Evolutionary conservation across 2,888 invertebrate species (phyloP).

Genomic region (Pediacus dermestoides): DNA sequence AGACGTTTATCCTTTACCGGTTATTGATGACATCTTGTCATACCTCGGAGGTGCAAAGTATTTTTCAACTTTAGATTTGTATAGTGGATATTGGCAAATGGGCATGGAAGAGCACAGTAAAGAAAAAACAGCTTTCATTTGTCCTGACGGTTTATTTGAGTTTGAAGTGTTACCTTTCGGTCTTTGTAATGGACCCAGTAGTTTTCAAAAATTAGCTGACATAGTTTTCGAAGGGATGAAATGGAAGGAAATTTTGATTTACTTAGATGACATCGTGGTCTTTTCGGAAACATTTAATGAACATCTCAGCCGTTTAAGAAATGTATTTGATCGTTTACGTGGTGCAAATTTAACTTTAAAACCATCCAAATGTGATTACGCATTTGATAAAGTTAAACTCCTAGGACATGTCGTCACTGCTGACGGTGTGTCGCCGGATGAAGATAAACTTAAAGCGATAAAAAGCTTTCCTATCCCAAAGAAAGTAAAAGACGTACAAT

Average conservation of each 20-base stretch:
- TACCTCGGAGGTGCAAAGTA: slow-evolving; percentile 26
- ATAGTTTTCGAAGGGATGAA: slow-evolving; percentile 23
- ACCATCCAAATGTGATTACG: slow-evolving; percentile 8
- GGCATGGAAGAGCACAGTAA: slow-evolving; percentile 28
- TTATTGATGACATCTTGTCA: slow-evolving; percentile 36
- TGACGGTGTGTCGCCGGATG: slow-evolving; percentile 8
- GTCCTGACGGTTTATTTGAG: slow-evolving; percentile 38
- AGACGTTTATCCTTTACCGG: slow-evolving; percentile 36
- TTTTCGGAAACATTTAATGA: slow-evolving; percentile 15
- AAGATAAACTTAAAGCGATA: slow-evolving; percentile 12
- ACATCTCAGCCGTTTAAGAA: slow-evolving; percentile 18
- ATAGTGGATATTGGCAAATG: slow-evolving; percentile 36
- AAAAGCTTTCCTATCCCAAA: slow-evolving; percentile 17
- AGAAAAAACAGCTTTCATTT: slow-evolving; percentile 36
- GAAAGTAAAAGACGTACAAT: slow-evolving; percentile 10
- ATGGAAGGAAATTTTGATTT: slow-evolving; percentile 9
- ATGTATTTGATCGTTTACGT: slow-evolving; percentile 23
- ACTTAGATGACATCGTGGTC: slow-evolving; percentile 14
- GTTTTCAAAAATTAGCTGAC: slow-evolving; percentile 36
- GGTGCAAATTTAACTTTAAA: slow-evolving; percentile 23
- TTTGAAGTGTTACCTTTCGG: slow-evolving; percentile 39
- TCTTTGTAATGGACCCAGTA: slow-evolving; percentile 36
- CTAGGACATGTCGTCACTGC: slow-evolving; percentile 12
- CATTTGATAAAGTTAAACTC: slow-evolving; percentile 6
- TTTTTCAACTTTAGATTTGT: slow-evolving; percentile 36